These are phyloP conservation scores for Tetranychus piercei DNA, from an alignment of 2,888 invertebrate species.

Conservation along the genomic window DNA sequence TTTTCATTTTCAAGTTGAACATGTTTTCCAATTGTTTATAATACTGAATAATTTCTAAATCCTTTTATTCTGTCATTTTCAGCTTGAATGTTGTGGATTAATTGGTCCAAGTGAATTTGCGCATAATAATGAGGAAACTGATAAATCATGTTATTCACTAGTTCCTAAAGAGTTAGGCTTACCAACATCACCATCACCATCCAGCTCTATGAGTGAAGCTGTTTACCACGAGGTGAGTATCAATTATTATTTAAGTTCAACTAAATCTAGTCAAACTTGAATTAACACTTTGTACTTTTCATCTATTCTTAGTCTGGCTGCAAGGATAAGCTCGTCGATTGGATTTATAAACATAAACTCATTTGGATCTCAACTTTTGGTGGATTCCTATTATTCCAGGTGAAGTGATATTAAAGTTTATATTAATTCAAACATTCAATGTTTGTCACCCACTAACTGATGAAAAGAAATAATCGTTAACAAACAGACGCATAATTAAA, in stretches of 20 bases:
- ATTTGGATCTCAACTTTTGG: constrained; percentile 31
- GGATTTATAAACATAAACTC: constrained; percentile 31
- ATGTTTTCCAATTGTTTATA: background rate
- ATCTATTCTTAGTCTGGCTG: constrained; percentile 28
- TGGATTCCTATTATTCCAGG: constrained; percentile 25
- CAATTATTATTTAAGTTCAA: background rate
- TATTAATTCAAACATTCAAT: background rate
- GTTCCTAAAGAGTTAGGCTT: constrained; percentile 17
- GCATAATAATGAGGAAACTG: constrained; percentile 32
- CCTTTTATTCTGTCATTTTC: constrained; percentile 13
- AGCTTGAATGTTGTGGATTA: constrained; percentile 34
- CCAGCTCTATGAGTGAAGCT: constrained; percentile 7
- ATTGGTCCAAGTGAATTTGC: constrained; percentile 33
- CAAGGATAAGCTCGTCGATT: constrained; percentile 30
- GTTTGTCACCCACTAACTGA: background rate
- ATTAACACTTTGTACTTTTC: background rate
- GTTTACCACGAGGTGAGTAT: background rate
- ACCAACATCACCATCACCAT: constrained; percentile 13
- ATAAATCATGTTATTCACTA: constrained; percentile 31
- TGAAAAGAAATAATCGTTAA: background rate
- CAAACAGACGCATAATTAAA: background rate
- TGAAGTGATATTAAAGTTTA: background rate
- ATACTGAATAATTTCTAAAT: background rate
- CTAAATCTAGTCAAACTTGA: background rate
- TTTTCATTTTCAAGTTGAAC: background rate